These are phyloP conservation scores for Glaucomys volans DNA, from an alignment of 2,113 vertebrate genomes.

Conservation along the genomic window DNA sequence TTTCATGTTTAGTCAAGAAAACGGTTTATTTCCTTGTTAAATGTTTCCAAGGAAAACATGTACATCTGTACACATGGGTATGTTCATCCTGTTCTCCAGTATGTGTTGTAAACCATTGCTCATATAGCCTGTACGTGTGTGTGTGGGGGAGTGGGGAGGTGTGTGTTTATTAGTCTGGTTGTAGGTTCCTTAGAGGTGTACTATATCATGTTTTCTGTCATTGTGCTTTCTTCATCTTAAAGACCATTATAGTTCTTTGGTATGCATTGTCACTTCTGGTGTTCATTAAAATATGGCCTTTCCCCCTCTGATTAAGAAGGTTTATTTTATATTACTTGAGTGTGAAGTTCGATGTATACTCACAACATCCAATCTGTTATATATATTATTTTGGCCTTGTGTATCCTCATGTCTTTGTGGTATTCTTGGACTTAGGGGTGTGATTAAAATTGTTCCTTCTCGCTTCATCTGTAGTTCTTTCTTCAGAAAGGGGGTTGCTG, in stretches of 20 bases:
- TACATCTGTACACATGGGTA: neutral
- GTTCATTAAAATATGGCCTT: constrained; percentile 39
- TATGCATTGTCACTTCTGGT: neutral
- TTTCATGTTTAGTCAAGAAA: neutral
- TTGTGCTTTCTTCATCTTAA: neutral
- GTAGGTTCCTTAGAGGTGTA: neutral
- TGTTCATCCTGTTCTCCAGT: neutral
- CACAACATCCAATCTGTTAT: neutral
- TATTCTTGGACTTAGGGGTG: neutral
- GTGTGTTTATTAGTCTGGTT: neutral
- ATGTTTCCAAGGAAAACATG: constrained; percentile 16
- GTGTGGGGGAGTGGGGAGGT: neutral
- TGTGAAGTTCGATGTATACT: neutral
- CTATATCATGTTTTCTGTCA: neutral
- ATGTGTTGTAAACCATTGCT: neutral
- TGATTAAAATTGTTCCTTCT: neutral
- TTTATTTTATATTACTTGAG: neutral
- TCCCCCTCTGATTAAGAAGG: neutral
- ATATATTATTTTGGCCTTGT: too few relatives aligned
- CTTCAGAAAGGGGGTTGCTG: neutral
- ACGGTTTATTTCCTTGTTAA: neutral
- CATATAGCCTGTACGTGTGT: neutral
- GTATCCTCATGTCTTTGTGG: neutral
- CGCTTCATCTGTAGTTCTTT: too few relatives aligned
- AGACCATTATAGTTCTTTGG: constrained; percentile 2